Percentiles rank a stretch among this genome's conserved stretches.
Conservation (phyloP, 2,797 vertebrate species). For the Poecilia velifera region DNA sequence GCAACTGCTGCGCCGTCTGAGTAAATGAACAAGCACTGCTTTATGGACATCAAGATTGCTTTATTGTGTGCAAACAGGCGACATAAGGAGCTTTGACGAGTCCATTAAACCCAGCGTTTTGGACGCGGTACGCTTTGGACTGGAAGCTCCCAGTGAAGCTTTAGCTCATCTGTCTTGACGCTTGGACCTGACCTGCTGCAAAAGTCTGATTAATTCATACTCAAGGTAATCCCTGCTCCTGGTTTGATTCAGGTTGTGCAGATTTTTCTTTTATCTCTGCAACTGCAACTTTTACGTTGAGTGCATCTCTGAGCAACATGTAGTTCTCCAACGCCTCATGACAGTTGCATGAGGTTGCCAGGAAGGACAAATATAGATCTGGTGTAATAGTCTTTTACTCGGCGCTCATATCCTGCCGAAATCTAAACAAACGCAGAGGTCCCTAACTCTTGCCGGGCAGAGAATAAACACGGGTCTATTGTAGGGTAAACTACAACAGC, state of each 20-base stretch:
- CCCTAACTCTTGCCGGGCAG: background rate
- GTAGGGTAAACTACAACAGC: background rate
- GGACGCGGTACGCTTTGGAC: slow-evolving; percentile 15
- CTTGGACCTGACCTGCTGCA: slow-evolving; percentile 37
- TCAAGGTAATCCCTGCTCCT: slow-evolving; percentile 65
- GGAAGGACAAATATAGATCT: slow-evolving; percentile 24
- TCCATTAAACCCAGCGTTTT: slow-evolving; percentile 22
- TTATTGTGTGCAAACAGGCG: slow-evolving; percentile 14
- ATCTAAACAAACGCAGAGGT: slow-evolving; percentile 12
- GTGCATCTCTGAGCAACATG: too few relatives aligned
- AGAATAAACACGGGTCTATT: background rate
- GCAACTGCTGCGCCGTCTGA: background rate
- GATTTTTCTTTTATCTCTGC: slow-evolving; percentile 34
- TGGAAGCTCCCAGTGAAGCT: slow-evolving; percentile 40
- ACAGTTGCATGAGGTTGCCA: background rate
- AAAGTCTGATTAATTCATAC: slow-evolving; percentile 65
- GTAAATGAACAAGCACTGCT: background rate
- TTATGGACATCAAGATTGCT: background rate
- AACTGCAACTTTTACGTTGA: background rate
- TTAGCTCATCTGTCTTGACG: slow-evolving; percentile 42
- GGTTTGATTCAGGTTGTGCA: slow-evolving; percentile 32
- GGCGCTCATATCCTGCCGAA: background rate
- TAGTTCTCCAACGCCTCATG: background rate
- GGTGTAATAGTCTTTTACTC: slow-evolving; percentile 23
- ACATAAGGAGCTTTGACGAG: slow-evolving; percentile 12